Evolutionary conservation across 2,797 vertebrate genomes (phyloP), one percentile per base, ranked within the genome.

Genomic region (Thripadectes ignobilis): DNA sequence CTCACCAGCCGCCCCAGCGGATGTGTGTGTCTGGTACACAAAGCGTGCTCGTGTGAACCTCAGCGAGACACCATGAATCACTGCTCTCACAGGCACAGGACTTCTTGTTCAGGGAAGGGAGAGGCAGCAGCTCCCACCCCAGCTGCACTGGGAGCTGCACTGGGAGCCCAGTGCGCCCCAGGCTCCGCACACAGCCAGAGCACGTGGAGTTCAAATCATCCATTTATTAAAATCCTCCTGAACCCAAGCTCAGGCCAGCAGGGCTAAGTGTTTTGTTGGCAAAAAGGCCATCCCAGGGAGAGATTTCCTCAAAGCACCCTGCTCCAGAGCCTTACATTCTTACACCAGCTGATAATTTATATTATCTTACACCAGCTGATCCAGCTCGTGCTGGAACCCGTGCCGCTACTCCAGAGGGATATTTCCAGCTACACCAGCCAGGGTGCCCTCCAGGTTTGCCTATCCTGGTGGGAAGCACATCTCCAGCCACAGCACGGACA

Each of bases 111-210:
- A 26, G 38, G 58, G 76, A 94, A 81, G 72, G 34, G 72, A 80
- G 34, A 81, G 45, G 77, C 83, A 67, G 94, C 74, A 63, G 88
- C 62, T 95, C 91, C 86, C 91, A 71, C 30, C 80, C 66, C 73
- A 86, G 66, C 78, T 14, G 6, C 29, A 4, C 27, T 0, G 0
- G 61, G 34, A 81, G 20, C 62, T 1, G 62, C 48, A 1, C 21
- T 4, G 41, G 45, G 34, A 93, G 48, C 72, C 67, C 39, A 14
- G 79, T 4, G 0, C 0, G 7, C 92, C 59, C 76, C 29, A 2
- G 78, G 92, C 78, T 22, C 63, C 1, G 20, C 63, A 80, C 1
- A 3, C 65, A 36, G 66, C 85, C 38, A 0, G 46, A 49, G 65
- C 73, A 52, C 14, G 3, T 3, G 7, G 62, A 88, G 74, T 74